These are phyloP conservation scores for Cygnus atratus DNA, from an alignment of 2,113 vertebrate genomes.

Conservation along the genomic window DNA sequence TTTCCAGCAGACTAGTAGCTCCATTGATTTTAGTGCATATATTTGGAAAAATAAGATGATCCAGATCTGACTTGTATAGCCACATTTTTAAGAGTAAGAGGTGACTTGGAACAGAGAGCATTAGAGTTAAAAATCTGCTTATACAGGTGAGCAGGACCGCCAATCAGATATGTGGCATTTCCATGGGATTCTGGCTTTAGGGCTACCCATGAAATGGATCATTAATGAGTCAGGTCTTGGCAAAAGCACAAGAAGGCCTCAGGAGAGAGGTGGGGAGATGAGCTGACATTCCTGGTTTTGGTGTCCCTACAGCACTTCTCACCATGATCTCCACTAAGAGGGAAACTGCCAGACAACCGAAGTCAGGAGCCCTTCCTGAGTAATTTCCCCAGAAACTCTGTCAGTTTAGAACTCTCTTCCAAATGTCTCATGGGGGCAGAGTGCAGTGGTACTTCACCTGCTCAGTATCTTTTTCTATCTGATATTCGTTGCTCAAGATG, in stretches of 20 bases:
- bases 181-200: constrained; percentile 71
- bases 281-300: background rate
- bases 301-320: background rate
- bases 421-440: background rate
- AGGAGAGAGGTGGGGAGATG: constrained; percentile 22
- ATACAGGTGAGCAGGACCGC: constrained; percentile 57
- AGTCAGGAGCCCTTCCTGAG: background rate
- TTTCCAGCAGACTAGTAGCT: background rate
- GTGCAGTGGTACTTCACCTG: background rate
- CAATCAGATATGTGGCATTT: constrained; percentile 48
- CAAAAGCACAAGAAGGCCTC: constrained; percentile 61
- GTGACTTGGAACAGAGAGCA: background rate
- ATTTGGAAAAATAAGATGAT: background rate
- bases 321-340: background rate
- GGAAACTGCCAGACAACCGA: background rate
- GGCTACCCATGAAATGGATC: constrained; percentile 69
- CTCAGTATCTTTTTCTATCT: background rate
- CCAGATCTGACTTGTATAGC: background rate
- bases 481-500: background rate
- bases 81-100: background rate
- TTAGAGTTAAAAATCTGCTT: constrained; percentile 77
- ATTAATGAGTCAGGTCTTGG: constrained; percentile 78
- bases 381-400: background rate
- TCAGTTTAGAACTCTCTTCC: background rate
- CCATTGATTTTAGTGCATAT: background rate